Conservation (phyloP, 2,888 invertebrate genomes). For the Heliconius ismenius region DNA sequence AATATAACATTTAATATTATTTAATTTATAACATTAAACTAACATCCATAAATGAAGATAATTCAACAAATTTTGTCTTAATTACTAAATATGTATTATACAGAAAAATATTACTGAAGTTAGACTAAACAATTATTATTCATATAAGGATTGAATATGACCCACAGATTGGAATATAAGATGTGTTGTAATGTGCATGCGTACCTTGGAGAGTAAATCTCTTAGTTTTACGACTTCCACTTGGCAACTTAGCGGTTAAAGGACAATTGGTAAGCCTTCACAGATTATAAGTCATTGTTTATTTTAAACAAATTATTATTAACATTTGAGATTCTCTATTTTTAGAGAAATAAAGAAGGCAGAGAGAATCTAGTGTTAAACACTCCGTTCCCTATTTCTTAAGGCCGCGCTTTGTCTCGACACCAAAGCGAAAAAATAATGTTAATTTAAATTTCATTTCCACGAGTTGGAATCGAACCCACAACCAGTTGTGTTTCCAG, state of each 20-base stretch:
- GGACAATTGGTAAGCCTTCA: conserved; percentile 16
- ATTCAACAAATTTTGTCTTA: background rate
- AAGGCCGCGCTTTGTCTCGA: no score
- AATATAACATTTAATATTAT: no score
- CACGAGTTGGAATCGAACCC: no score
- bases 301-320: background rate
- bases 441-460: no score
- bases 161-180: conserved; percentile 5
- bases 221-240: conserved; percentile 17
- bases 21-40: no score
- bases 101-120: background rate
- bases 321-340: background rate
- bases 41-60: no score
- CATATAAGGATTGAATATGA: background rate
- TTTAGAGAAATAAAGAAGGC: background rate
- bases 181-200: conserved; percentile 3
- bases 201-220: conserved; percentile 26
- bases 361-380: no score
- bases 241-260: conserved; percentile 12
- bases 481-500: no score
- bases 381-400: no score
- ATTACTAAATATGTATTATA: background rate
- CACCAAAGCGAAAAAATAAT: no score
- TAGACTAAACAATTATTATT: background rate
- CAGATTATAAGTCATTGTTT: background rate